phyloP scores from a whole-genome alignment of 2,113 vertebrate genomes.

The Callipepla squamata region DNA sequence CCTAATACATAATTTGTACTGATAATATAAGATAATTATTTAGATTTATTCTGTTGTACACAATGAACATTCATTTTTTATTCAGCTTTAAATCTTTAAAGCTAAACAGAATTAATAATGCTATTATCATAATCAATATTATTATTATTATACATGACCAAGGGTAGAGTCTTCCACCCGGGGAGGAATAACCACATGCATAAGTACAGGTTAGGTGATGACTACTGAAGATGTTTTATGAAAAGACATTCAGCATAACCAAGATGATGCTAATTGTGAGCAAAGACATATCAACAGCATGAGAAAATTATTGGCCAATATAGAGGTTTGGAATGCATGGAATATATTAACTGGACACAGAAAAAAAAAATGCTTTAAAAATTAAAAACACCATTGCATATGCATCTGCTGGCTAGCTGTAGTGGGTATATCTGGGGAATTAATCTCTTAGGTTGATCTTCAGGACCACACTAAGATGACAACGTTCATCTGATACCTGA shows the following conservation, averaged over 20 bases:
- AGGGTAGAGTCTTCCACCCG: too few species aligned
- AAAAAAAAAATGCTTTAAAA: not conserved
- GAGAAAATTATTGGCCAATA: not conserved
- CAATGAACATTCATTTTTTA: not conserved
- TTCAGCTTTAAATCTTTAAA: not conserved
- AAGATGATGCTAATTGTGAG: accelerated
- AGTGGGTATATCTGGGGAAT: not conserved
- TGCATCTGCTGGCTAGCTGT: not conserved
- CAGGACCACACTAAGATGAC: not conserved
- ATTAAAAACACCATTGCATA: not conserved
- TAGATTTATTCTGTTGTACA: not conserved
- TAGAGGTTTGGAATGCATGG: not conserved
- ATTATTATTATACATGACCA: too few species aligned
- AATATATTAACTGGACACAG: not conserved
- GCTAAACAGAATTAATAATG: not conserved
- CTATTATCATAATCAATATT: too few species aligned
- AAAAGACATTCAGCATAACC: not conserved
- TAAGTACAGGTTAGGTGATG: too few species aligned
- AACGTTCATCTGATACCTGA: not conserved
- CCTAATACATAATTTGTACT: not conserved
- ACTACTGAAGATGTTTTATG: not conserved
- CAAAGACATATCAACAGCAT: not conserved
- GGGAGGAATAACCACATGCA: too few species aligned
- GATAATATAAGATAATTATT: not conserved
- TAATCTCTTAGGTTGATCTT: not conserved